Evolutionary conservation across 2,888 invertebrate genomes (phyloP), one percentile per base, ranked within the genome.

Genomic region (Drosophila gaucha): DNA sequence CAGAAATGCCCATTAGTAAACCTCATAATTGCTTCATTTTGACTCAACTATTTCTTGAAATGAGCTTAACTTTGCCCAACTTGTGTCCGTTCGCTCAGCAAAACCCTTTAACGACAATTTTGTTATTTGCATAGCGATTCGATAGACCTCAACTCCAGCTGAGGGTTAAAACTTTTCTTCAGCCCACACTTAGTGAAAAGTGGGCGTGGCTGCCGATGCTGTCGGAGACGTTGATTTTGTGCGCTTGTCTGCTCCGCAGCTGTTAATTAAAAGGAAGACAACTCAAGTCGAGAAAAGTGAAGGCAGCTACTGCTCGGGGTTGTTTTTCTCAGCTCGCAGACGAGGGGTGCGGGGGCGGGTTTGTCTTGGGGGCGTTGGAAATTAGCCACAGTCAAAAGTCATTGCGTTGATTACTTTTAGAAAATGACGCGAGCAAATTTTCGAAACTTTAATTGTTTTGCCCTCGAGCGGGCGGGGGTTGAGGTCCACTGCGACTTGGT

Each of bases 1-100:
- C 88, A 86, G 80, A 89, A 89, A 90, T 88, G 88, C 85, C 89
- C 91, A 91, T 91, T 91, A 91, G 90, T 83, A 78, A 83, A 89
- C 90, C 90, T 88, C 85, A 90, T 90, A 91, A 91, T 90, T 90
- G 89, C 90, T 91, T 90, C 84, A 91, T 91, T 87, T 77, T 55
- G 49, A 38, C 55, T 38, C 14, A 77, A 75, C 75, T 73, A 75
- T 77, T 75, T 73, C 58, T 67, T 36, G 47, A 67, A 79, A 66
- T 63, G 67, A 57, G 66, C 55, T 24, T 35, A 71, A 74, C 58
- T 74, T 72, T 59, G 5, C 12, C 1, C 22, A 41, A n/a, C n/a
- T n/a, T n/a, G n/a, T n/a, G 41, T 41, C 20, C 60, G 49, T 20
- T 46, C 43, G 47, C n/a, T n/a, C n/a, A n/a, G 14, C 35, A 28